phyloP scores from a whole-genome alignment of 2,888 invertebrate genomes.

The Clivina fossor region DNA sequence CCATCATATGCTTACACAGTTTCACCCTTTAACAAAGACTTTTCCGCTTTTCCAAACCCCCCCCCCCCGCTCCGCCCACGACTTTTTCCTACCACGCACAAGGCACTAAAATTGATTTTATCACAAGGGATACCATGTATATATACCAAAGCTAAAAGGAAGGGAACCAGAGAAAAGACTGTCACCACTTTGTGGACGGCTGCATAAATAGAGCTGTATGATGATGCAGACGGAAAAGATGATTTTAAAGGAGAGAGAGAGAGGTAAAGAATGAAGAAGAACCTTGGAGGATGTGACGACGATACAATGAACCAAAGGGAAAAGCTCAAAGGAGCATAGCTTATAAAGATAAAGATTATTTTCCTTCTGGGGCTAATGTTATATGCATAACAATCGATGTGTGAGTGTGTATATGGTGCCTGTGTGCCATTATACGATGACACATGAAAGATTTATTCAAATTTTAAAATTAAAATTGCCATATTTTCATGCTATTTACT shows the following conservation, averaged over 20 bases:
- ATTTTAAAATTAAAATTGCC: too few relatives aligned
- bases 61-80: not conserved
- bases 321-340: slow-evolving; percentile 10
- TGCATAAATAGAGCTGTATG: slow-evolving; percentile 14
- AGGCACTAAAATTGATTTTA: slow-evolving; percentile 29
- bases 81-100: slow-evolving; percentile 6
- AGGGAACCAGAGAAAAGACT: slow-evolving; percentile 16
- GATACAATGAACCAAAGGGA: slow-evolving; percentile 6
- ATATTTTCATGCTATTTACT: too few relatives aligned
- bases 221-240: too few relatives aligned
- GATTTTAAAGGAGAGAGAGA: too few relatives aligned
- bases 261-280: too few relatives aligned
- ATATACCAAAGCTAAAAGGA: slow-evolving; percentile 18
- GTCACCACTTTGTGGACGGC: too few relatives aligned
- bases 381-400: too few relatives aligned
- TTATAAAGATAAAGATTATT: slow-evolving; percentile 14
- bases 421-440: too few relatives aligned
- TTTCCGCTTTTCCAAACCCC: too few relatives aligned
- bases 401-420: too few relatives aligned
- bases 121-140: slow-evolving; percentile 29
- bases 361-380: slow-evolving; percentile 4
- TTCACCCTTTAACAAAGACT: not conserved
- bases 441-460: too few relatives aligned
- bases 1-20: too few relatives aligned
- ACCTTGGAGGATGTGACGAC: not conserved